Evolutionary conservation across 2,888 invertebrate species (phyloP).

Genomic region (Drosophila villosipedis): DNA sequence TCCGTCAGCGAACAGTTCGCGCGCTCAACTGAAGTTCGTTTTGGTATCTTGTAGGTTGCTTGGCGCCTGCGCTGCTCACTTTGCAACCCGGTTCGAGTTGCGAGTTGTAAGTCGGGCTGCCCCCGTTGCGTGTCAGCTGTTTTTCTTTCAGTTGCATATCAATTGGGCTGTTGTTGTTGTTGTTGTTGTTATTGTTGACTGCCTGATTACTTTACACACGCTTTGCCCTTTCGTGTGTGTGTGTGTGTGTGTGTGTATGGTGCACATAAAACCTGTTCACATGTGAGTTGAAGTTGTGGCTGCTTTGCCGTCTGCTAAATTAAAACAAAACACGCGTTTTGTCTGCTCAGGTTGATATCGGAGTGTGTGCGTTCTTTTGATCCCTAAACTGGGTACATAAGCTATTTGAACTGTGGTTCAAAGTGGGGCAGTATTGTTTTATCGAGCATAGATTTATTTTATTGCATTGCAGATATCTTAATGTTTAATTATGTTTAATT

Average conservation of each 20-base stretch:
- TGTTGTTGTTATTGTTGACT: slow-evolving; percentile 21
- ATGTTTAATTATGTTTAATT: too few species aligned
- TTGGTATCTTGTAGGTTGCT: slow-evolving; percentile 19
- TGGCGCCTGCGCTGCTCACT: slow-evolving; percentile 37
- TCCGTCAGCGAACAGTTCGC: slow-evolving; percentile 44
- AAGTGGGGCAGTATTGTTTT: background rate
- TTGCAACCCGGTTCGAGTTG: slow-evolving; percentile 36
- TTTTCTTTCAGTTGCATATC: slow-evolving; percentile 56
- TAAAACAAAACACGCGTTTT: slow-evolving; percentile 78
- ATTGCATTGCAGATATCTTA: too few species aligned
- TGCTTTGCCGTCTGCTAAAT: slow-evolving; percentile 64
- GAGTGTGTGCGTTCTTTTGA: slow-evolving; percentile 26
- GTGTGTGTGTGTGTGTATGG: slow-evolving; percentile 6
- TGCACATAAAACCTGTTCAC: slow-evolving; percentile 60
- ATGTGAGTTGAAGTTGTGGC: slow-evolving; percentile 39
- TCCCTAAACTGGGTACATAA: slow-evolving; percentile 4
- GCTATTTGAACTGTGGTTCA: slow-evolving; percentile 4
- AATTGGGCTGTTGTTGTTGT: slow-evolving; percentile 29
- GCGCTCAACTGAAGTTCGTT: slow-evolving; percentile 62
- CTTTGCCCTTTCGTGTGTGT: slow-evolving; percentile 35
- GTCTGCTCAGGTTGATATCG: slow-evolving; percentile 61
- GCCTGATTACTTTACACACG: slow-evolving; percentile 31
- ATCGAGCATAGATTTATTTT: background rate
- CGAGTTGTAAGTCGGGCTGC: slow-evolving; percentile 22
- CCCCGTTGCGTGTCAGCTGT: slow-evolving; percentile 71